Evolutionary conservation across 2,113 vertebrate species (phyloP).

Genomic region (Picathartes gymnocephalus): DNA sequence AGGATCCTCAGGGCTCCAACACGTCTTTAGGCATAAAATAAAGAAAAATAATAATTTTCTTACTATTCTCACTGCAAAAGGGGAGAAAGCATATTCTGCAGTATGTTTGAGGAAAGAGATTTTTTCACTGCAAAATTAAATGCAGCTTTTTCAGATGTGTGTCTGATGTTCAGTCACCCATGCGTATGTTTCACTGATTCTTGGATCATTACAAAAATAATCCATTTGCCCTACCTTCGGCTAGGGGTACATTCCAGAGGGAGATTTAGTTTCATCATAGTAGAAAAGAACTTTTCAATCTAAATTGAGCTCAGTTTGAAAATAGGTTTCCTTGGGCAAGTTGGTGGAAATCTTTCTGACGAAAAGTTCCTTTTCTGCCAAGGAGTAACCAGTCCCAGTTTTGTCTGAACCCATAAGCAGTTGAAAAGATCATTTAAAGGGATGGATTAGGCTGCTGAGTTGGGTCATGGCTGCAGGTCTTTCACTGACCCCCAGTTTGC

Average conservation of each 20-base stretch:
- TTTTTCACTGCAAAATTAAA: background rate
- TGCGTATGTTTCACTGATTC: background rate
- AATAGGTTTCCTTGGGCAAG: background rate
- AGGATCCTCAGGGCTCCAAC: background rate
- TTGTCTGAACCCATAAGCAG: background rate
- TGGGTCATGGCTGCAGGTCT: background rate
- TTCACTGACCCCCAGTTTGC: background rate
- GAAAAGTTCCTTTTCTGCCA: background rate
- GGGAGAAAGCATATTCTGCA: background rate
- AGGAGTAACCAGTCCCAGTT: background rate
- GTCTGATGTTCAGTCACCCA: background rate
- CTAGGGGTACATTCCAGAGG: background rate
- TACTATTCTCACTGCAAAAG: background rate
- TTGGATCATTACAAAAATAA: background rate
- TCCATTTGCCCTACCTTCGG: background rate
- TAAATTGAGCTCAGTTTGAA: background rate
- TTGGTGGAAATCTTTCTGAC: slow-evolving; percentile 7
- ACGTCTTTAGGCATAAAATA: background rate
- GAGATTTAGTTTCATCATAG: background rate
- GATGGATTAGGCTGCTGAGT: background rate
- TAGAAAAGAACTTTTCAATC: background rate
- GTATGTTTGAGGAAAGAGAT: background rate
- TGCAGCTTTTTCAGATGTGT: background rate
- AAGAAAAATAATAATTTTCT: background rate
- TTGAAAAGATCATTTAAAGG: background rate